A percentile compares a stretch with the other conserved stretches of the same genome.
These are phyloP conservation scores for Fulmarus glacialis DNA, from an alignment of 2,113 vertebrate genomes.

Conservation along the genomic window DNA sequence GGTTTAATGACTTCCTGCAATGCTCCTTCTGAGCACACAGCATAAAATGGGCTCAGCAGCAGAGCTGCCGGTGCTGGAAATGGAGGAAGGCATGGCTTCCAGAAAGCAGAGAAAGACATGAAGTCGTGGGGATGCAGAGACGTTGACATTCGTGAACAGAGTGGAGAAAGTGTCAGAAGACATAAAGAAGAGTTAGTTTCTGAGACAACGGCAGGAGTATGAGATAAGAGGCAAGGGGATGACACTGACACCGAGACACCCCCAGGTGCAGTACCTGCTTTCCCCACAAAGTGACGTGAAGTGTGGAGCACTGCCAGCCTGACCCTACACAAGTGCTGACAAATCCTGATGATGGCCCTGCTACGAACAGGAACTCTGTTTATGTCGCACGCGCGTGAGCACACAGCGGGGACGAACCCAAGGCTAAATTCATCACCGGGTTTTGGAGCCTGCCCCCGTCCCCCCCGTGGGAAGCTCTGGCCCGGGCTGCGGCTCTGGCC, in stretches of 20 bases:
- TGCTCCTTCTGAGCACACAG: background rate
- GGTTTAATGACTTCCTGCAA: background rate
- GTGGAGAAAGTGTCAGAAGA: background rate
- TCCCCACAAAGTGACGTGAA: rapidly evolving
- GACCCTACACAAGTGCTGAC: background rate
- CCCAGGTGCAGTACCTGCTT: background rate
- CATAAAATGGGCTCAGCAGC: background rate
- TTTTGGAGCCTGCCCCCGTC: background rate
- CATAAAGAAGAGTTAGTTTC: background rate
- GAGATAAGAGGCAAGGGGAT: background rate
- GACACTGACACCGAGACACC: rapidly evolving
- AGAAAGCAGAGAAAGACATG: background rate
- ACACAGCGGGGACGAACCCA: background rate
- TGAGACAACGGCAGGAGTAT: background rate
- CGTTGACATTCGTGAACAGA: background rate
- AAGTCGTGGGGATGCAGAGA: background rate
- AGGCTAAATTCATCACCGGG: rapidly evolving
- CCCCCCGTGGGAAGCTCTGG: background rate
- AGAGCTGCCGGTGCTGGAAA: background rate
- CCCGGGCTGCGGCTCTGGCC: background rate
- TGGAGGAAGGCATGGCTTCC: background rate
- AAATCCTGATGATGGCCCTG: background rate
- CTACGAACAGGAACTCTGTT: background rate
- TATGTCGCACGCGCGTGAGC: rapidly evolving
- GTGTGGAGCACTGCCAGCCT: rapidly evolving